A percentile compares a stretch with the other conserved stretches of the same genome.
Evolutionary conservation across 2,888 invertebrate genomes (phyloP).

Genomic region (Dorcus hopei): DNA sequence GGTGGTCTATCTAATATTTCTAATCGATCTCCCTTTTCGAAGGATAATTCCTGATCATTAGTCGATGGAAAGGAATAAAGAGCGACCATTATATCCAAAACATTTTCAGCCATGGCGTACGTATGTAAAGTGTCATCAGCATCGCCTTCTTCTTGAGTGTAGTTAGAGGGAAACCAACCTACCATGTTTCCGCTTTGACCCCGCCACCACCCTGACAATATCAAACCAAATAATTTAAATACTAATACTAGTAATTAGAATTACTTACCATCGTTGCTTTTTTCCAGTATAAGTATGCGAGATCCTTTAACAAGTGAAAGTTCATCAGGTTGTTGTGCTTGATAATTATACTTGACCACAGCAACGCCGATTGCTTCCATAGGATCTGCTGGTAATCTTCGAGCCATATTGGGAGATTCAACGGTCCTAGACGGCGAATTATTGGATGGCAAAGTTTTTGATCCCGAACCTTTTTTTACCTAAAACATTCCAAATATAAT

Average conservation of each 20-base stretch:
- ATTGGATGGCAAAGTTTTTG: slow-evolving; percentile 81
- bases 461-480: slow-evolving; percentile 65
- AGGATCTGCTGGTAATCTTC: slow-evolving; percentile 75
- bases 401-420: slow-evolving; percentile 73
- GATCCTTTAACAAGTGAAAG: slow-evolving; percentile 92
- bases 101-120: slow-evolving; percentile 91
- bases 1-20: slow-evolving; percentile 95
- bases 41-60: slow-evolving; percentile 93
- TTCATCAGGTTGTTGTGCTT: slow-evolving; percentile 95
- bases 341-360: slow-evolving; percentile 93
- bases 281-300: slow-evolving; percentile 90
- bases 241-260: neutral
- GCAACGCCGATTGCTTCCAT: slow-evolving; percentile 85
- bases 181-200: slow-evolving; percentile 73
- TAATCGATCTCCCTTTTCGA: slow-evolving; percentile 93
- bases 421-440: slow-evolving; percentile 77
- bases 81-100: slow-evolving; percentile 94
- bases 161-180: slow-evolving; percentile 98
- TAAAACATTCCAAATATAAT: slow-evolving; percentile 24
- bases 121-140: slow-evolving; percentile 85
- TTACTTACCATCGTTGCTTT: slow-evolving; percentile 81
- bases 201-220: slow-evolving; percentile 81
- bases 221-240: neutral
- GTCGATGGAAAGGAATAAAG: slow-evolving; percentile 91
- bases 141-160: slow-evolving; percentile 89